These are phyloP conservation scores for Hirtodrosophila trivittata DNA, from an alignment of 2,888 invertebrate genomes.

Conservation along the genomic window DNA sequence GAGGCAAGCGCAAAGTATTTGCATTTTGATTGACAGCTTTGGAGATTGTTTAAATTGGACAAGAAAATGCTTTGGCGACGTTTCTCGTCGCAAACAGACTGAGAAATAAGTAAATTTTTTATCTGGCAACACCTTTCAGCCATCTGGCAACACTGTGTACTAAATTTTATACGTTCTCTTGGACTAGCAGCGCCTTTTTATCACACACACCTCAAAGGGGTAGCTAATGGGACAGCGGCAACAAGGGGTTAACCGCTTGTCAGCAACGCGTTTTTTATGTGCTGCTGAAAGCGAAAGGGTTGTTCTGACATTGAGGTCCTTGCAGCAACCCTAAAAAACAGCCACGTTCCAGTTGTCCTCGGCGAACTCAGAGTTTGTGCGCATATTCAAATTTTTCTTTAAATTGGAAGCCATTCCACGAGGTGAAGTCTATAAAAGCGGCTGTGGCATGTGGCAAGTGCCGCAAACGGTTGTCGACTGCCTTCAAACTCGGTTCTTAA, in stretches of 20 bases:
- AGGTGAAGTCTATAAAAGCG: conserved; percentile 58
- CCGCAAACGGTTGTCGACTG: conserved; percentile 48
- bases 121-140: conserved; percentile 10
- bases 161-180: conserved; percentile 18
- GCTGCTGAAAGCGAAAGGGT: too few species aligned
- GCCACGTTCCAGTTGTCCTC: conserved; percentile 38
- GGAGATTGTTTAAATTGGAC: conserved; percentile 67
- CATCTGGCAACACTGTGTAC: conserved; percentile 38
- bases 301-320: conserved; percentile 28
- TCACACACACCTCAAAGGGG: conserved; percentile 31
- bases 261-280: conserved; percentile 20
- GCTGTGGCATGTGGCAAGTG: neutral
- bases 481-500: conserved; percentile 21
- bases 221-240: conserved; percentile 8
- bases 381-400: conserved; percentile 80
- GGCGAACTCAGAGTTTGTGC: too few species aligned
- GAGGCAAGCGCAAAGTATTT: conserved; percentile 65
- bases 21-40: conserved; percentile 76
- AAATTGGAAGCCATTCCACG: conserved; percentile 67
- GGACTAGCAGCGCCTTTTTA: conserved; percentile 21
- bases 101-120: conserved; percentile 2
- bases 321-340: conserved; percentile 28
- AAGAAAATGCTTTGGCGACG: conserved; percentile 30
- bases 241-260: conserved; percentile 11
- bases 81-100: neutral